Conservation (phyloP, 2,113 vertebrate genomes). For the Saiga tatarica region DNA sequence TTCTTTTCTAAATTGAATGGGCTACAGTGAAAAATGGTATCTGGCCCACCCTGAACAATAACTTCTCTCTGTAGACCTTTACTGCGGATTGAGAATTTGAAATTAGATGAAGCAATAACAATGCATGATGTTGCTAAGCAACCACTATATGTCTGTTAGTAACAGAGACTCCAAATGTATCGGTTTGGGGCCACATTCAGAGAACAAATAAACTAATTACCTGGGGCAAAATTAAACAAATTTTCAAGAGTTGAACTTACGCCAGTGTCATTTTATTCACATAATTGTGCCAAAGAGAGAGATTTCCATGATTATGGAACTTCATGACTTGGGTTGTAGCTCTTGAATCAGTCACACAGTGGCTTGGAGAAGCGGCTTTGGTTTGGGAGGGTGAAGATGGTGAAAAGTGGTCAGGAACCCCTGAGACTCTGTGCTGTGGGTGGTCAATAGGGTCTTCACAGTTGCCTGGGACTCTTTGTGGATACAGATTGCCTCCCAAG, state of each 20-base stretch:
- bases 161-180: conserved; percentile 24
- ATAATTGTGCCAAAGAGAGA: background rate
- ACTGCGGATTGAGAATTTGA: conserved; percentile 54
- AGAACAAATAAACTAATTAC: conserved; percentile 59
- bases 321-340: background rate
- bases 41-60: conserved; percentile 54
- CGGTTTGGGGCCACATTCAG: conserved; percentile 25
- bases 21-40: conserved; percentile 63
- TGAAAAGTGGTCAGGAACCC: background rate
- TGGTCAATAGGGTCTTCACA: background rate
- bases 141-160: conserved; percentile 44
- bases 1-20: conserved; percentile 73
- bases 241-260: background rate
- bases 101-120: conserved; percentile 60
- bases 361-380: background rate
- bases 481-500: background rate
- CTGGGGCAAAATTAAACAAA: conserved; percentile 36
- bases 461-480: background rate
- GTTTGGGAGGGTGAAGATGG: background rate
- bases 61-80: conserved; percentile 58
- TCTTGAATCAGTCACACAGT: background rate
- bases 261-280: background rate
- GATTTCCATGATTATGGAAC: background rate
- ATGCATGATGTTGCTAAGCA: conserved; percentile 68
- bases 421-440: background rate